Conservation (phyloP, 2,113 vertebrate genomes). For the Corydoras sp. region DNA sequence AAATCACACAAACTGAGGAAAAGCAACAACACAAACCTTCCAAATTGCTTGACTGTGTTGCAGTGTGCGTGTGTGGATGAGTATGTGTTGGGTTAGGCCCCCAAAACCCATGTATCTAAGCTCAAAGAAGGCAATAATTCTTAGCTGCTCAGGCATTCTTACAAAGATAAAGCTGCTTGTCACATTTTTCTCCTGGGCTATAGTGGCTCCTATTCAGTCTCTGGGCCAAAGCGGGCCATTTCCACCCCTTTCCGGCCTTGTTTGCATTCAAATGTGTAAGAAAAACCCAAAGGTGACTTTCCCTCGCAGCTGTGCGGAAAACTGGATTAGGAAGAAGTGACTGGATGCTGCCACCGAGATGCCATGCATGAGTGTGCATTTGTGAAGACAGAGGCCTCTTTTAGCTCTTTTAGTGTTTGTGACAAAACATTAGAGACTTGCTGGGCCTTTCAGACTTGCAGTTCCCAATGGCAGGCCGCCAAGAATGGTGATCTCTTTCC, state of each 20-base stretch:
- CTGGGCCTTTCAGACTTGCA: slow-evolving; percentile 59
- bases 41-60: background rate
- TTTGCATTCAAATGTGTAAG: slow-evolving; percentile 93
- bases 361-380: slow-evolving; percentile 47
- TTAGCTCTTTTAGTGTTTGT: slow-evolving; percentile 62
- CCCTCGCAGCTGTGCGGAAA: slow-evolving; percentile 80
- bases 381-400: slow-evolving; percentile 48
- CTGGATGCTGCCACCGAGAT: slow-evolving; percentile 56
- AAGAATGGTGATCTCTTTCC: slow-evolving; percentile 56
- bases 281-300: slow-evolving; percentile 75
- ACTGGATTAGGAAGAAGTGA: slow-evolving; percentile 83
- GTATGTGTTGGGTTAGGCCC: slow-evolving; percentile 62
- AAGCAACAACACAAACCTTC: slow-evolving; percentile 51
- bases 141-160: slow-evolving; percentile 67
- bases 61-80: slow-evolving; percentile 13
- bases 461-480: slow-evolving; percentile 60
- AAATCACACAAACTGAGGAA: slow-evolving; percentile 65
- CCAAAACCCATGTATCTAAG: slow-evolving; percentile 55
- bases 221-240: slow-evolving; percentile 60
- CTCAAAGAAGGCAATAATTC: slow-evolving; percentile 76
- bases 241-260: slow-evolving; percentile 74
- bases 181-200: slow-evolving; percentile 91
- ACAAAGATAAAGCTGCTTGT: slow-evolving; percentile 83
- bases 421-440: slow-evolving; percentile 54
- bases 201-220: slow-evolving; percentile 81